phyloP scores from a whole-genome alignment of 2,888 invertebrate species.

The Seira sanloemensis region DNA sequence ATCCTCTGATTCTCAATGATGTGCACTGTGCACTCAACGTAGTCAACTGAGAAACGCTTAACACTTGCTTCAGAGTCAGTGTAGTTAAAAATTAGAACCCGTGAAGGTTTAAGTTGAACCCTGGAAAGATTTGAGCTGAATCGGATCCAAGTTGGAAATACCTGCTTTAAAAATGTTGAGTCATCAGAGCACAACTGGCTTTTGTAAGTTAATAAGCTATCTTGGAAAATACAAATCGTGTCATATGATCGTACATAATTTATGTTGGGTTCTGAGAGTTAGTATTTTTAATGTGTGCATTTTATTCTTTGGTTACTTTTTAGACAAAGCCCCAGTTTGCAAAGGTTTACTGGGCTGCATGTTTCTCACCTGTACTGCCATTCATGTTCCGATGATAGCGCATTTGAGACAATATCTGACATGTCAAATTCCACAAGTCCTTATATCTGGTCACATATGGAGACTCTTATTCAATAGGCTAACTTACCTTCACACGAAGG shows the following conservation, averaged over 20 bases:
- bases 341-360: slow-evolving; percentile 77
- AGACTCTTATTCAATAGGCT: slow-evolving; percentile 74
- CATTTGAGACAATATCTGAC: slow-evolving; percentile 76
- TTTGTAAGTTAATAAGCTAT: slow-evolving; percentile 76
- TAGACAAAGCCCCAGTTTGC: slow-evolving; percentile 78
- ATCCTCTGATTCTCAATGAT: no score
- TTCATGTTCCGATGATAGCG: slow-evolving; percentile 77
- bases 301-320: slow-evolving; percentile 63
- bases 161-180: slow-evolving; percentile 74
- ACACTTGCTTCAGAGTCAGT: no score
- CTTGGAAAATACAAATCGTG: not conserved
- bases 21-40: no score
- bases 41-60: no score
- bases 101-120: no score
- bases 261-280: no score
- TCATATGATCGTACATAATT: no score
- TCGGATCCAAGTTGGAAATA: no score
- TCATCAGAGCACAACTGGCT: slow-evolving; percentile 75
- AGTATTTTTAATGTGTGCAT: slow-evolving; percentile 20
- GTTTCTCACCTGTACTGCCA: slow-evolving; percentile 77
- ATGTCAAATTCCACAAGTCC: slow-evolving; percentile 76
- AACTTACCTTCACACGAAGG: slow-evolving; percentile 78
- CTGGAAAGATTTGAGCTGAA: not conserved
- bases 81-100: no score
- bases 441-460: slow-evolving; percentile 73